Evolutionary conservation across 2,888 invertebrate genomes (phyloP).

Genomic region (Euclidia mi): DNA sequence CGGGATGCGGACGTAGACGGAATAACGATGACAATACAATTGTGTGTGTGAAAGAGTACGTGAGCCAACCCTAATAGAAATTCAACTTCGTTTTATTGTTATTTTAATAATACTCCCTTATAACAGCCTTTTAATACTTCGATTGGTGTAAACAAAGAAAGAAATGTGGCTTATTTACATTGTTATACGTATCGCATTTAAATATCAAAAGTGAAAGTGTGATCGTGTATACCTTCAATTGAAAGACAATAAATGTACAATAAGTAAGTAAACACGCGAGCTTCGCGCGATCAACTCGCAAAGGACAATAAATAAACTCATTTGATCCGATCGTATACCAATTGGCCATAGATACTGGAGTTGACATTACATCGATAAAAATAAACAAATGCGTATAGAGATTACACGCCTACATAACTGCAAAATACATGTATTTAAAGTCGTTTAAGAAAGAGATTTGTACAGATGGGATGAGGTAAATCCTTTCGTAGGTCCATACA

Average conservation of each 20-base stretch:
- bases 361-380: too few species aligned
- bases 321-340: too few species aligned
- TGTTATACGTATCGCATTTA: constrained; percentile 22
- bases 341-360: too few species aligned
- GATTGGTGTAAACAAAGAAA: constrained; percentile 16
- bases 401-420: too few species aligned
- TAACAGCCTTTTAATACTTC: constrained; percentile 31
- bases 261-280: too few species aligned
- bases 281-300: too few species aligned
- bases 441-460: too few species aligned
- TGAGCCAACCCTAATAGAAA: constrained; percentile 48
- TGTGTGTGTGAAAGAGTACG: constrained; percentile 42
- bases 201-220: constrained; percentile 35
- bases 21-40: constrained; percentile 52
- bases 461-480: constrained; percentile 62
- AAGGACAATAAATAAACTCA: too few species aligned
- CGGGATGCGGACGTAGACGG: constrained; percentile 46
- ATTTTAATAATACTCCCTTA: constrained; percentile 39
- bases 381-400: too few species aligned
- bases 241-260: too few species aligned
- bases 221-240: too few species aligned
- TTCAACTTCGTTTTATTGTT: constrained; percentile 37
- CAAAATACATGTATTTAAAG: too few species aligned
- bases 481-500: constrained; percentile 68
- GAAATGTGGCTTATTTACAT: constrained; percentile 10